phyloP scores from a whole-genome alignment of 2,888 invertebrate species.

The Schrankia costaestrigalis region DNA sequence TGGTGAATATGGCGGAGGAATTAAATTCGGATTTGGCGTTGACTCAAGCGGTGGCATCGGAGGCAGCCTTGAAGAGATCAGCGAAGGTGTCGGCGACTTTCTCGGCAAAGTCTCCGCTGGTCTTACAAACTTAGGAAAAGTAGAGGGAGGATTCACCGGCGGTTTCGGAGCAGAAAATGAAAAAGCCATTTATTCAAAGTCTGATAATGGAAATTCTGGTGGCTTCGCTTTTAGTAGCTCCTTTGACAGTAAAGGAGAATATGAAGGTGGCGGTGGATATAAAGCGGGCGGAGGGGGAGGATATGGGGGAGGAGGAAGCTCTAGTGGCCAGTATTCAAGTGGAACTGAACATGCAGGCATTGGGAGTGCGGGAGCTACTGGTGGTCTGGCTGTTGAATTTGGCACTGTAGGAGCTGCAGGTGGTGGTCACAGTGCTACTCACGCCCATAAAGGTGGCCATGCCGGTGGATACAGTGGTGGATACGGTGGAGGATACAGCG shows the following conservation, averaged over 20 bases:
- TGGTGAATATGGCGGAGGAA: too few species aligned
- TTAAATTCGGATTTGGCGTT: constrained; percentile 30
- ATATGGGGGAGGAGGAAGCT: constrained; percentile 32
- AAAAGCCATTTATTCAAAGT: constrained; percentile 59
- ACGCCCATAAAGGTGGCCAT: too few species aligned
- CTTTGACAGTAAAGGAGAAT: constrained; percentile 57
- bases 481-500: too few species aligned
- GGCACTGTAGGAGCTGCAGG: too few species aligned
- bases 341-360: too few species aligned
- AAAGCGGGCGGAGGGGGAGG: constrained; percentile 51
- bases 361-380: too few species aligned
- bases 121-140: constrained; percentile 33
- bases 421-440: too few species aligned
- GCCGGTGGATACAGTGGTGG: too few species aligned
- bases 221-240: constrained; percentile 68
- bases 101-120: constrained; percentile 51
- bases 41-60: constrained; percentile 36
- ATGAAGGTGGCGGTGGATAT: constrained; percentile 64
- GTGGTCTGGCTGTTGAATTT: too few species aligned
- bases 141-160: constrained; percentile 25
- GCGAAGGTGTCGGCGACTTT: constrained; percentile 50
- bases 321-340: too few species aligned
- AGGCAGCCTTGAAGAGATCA: constrained; percentile 44
- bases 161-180: constrained; percentile 39
- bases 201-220: constrained; percentile 69